Evolutionary conservation across 2,888 invertebrate genomes (phyloP).

Genomic region (Andricus curvator): DNA sequence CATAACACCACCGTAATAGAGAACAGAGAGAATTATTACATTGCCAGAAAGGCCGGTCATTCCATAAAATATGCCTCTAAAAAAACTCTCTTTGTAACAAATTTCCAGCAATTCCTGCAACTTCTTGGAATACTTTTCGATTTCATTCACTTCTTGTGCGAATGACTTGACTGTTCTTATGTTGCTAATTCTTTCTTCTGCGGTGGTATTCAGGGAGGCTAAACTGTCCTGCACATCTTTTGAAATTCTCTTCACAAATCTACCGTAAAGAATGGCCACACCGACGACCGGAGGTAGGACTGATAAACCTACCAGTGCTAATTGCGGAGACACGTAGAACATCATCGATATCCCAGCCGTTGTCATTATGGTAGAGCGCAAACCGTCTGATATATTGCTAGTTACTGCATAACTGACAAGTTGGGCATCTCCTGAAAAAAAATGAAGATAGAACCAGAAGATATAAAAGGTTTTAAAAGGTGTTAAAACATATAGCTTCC

Average conservation of each 20-base stretch:
- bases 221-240: slow-evolving; percentile 87
- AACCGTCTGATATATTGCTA: slow-evolving; percentile 95
- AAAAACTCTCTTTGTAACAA: slow-evolving; percentile 92
- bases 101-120: slow-evolving; percentile 87
- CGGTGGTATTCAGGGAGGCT: slow-evolving; percentile 80
- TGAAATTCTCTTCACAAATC: slow-evolving; percentile 92
- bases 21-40: slow-evolving; percentile 91
- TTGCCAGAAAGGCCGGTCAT: slow-evolving; percentile 94
- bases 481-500: too few relatives aligned
- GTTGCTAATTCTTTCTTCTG: slow-evolving; percentile 95
- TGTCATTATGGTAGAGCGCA: slow-evolving; percentile 92
- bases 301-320: slow-evolving; percentile 91
- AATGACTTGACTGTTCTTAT: slow-evolving; percentile 96
- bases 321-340: slow-evolving; percentile 94
- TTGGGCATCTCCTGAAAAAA: slow-evolving; percentile 89
- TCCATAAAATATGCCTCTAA: slow-evolving; percentile 94
- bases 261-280: slow-evolving; percentile 89
- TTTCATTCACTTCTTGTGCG: slow-evolving; percentile 91
- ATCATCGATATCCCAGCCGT: slow-evolving; percentile 95
- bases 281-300: slow-evolving; percentile 95
- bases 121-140: slow-evolving; percentile 83
- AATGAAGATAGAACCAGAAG: background rate
- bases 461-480: too few relatives aligned
- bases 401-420: slow-evolving; percentile 95
- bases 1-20: slow-evolving; percentile 95